A percentile compares a stretch with the other conserved stretches of the same genome.
Conservation (phyloP, 2,113 vertebrate genomes). For the Festucalex cinctus region DNA sequence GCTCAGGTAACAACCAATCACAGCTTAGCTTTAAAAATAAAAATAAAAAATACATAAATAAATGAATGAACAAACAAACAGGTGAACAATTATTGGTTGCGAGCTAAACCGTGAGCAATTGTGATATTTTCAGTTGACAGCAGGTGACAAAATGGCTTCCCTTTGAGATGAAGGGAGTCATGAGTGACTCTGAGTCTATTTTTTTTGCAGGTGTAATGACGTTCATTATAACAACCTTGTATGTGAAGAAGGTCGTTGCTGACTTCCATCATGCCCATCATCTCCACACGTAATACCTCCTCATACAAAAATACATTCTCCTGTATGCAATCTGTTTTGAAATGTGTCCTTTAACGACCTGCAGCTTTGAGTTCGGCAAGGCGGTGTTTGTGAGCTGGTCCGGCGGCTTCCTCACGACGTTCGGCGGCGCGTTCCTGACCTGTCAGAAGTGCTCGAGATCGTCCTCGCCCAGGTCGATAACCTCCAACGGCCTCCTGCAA, state of each 20-base stretch:
- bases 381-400: conserved; percentile 87
- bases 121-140: too few species aligned
- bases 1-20: too few species aligned
- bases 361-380: conserved; percentile 84
- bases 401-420: conserved; percentile 76
- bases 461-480: conserved; percentile 53
- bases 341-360: not conserved
- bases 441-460: conserved; percentile 72
- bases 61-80: too few species aligned
- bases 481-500: conserved; percentile 66
- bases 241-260: conserved; percentile 73
- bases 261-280: conserved; percentile 5
- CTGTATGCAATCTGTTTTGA: not conserved
- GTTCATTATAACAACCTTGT: conserved; percentile 84
- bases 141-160: too few species aligned
- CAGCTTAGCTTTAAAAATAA: too few species aligned
- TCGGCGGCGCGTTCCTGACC: conserved; percentile 82
- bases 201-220: conserved; percentile 75
- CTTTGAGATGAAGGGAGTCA: not conserved
- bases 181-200: not conserved
- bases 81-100: too few species aligned
- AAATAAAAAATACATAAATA: too few species aligned
- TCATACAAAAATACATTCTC: conserved; percentile 2
- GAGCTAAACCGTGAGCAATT: too few species aligned
- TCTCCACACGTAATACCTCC: conserved; percentile 30